Conservation (phyloP, 2,888 invertebrate genomes). For the Neelides folsomi region DNA sequence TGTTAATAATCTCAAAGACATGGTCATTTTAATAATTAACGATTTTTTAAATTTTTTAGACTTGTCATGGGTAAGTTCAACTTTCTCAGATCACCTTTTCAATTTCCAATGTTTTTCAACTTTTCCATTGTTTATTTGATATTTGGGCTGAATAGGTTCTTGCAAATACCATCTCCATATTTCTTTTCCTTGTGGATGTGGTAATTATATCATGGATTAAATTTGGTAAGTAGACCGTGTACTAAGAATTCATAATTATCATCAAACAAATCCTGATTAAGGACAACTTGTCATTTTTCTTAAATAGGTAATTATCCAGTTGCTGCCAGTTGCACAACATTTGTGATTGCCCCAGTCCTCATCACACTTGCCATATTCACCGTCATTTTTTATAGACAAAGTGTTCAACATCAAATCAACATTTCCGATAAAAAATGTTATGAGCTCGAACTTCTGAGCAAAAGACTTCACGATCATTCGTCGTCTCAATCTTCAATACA, state of each 20-base stretch:
- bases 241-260: no score
- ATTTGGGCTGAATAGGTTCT: conserved; percentile 8
- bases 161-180: conserved; percentile 27
- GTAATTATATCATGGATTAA: conserved; percentile 31
- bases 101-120: background rate
- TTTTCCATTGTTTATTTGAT: background rate
- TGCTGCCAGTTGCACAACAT: conserved; percentile 18
- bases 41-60: no score
- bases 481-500: no score
- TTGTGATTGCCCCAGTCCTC: conserved; percentile 26
- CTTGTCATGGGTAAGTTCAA: conserved; percentile 8
- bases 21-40: no score
- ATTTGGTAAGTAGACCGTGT: no score
- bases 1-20: no score
- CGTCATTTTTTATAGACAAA: conserved; percentile 28
- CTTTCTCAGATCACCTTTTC: background rate
- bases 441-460: conserved; percentile 17
- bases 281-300: no score
- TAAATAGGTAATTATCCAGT: no score
- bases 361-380: conserved; percentile 23
- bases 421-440: conserved; percentile 16
- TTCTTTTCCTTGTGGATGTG: conserved; percentile 29
- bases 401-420: conserved; percentile 24
- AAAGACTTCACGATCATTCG: conserved; percentile 4
- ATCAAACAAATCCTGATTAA: no score